phyloP scores from a whole-genome alignment of 2,797 vertebrate species.

The Adrianichthys oophorus region DNA sequence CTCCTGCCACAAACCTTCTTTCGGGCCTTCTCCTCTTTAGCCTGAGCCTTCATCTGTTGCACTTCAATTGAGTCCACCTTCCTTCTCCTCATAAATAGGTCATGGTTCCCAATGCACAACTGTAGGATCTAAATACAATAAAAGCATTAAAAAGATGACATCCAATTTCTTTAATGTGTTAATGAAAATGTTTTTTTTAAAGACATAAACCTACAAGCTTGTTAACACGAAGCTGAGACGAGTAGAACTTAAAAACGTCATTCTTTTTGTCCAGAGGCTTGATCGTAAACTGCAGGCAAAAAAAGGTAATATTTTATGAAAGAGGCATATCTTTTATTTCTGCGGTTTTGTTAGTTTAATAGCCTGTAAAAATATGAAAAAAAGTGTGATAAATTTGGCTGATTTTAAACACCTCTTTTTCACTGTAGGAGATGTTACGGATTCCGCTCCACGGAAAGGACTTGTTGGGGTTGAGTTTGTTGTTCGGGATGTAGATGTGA shows the following conservation, averaged over 20 bases:
- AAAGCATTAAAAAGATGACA: neutral
- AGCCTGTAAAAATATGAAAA: too few relatives aligned
- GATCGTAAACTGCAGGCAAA: constrained; percentile 84
- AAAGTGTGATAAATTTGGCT: too few relatives aligned
- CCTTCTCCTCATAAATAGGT: constrained; percentile 91
- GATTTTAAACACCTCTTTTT: constrained; percentile 84
- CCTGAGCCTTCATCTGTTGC: constrained; percentile 94
- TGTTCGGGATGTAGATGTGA: constrained; percentile 90
- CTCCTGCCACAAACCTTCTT: constrained; percentile 82
- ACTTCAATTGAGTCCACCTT: constrained; percentile 93
- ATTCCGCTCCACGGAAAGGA: constrained; percentile 92
- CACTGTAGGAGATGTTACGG: constrained; percentile 90
- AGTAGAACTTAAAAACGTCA: constrained; percentile 94
- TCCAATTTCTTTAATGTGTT: neutral
- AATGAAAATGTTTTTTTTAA: neutral
- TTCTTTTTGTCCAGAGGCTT: constrained; percentile 93
- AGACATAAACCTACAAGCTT: constrained; percentile 81
- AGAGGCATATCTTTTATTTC: too few relatives aligned
- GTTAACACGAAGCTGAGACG: constrained; percentile 89
- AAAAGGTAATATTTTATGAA: constrained; percentile 14
- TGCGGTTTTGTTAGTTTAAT: too few relatives aligned
- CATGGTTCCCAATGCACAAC: constrained; percentile 91
- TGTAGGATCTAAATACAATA: constrained; percentile 82
- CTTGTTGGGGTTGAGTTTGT: constrained; percentile 88
- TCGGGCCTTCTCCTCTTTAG: constrained; percentile 91